Base-by-base conservation (phyloP, 2,113 vertebrate species). In the Progne subis region DNA sequence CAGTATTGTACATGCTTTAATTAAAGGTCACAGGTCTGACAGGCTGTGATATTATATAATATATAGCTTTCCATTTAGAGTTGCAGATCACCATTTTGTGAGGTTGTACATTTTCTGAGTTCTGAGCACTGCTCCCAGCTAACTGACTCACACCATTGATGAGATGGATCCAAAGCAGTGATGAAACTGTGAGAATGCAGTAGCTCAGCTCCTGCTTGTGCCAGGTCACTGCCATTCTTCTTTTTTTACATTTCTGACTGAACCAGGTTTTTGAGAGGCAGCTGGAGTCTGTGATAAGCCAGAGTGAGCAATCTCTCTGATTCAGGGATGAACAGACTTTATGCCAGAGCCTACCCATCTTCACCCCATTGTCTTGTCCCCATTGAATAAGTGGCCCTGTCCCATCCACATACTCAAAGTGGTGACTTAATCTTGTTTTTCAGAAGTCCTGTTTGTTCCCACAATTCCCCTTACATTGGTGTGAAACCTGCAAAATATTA, bases 1-100 rank as follows among this genome's bases (percentile, higher is more conserved):
- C 80, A 86, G 57, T 63, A 72, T 50, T 92, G 71, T 83, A 86
- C 72, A 86, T 61, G 46, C 55, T 88, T 97, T 95, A 86, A 94
- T 93, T 94, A 81, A 94, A 95, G 80, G 82, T 88, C 80, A 32
- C 61, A 67, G 56, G 43, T 96, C 50, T 94, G 76, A 92, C 75
- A 88, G 56, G 41, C 69, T 84, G 78, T 92, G 92, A 90, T 0
- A 1, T 75, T 90, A 81, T 71, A 71, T 88, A 67, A 75, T 70
- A 74, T 32, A 57, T 18, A 85, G 47, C 72, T 87, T 91, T 93
- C 87, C 41, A 39, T 79, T 91, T 56, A 47, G 70, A 85, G 49
- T 52, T 74, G 39, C 75, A 86, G 46, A 70, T 86, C 20, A 82
- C 64, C 0, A 4, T 81, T 90, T 67, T 86, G 67, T 77, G 90